Evolutionary conservation across 2,888 invertebrate species (phyloP), one percentile per base, ranked within the genome.

Genomic region (Hylaea fasciaria): DNA sequence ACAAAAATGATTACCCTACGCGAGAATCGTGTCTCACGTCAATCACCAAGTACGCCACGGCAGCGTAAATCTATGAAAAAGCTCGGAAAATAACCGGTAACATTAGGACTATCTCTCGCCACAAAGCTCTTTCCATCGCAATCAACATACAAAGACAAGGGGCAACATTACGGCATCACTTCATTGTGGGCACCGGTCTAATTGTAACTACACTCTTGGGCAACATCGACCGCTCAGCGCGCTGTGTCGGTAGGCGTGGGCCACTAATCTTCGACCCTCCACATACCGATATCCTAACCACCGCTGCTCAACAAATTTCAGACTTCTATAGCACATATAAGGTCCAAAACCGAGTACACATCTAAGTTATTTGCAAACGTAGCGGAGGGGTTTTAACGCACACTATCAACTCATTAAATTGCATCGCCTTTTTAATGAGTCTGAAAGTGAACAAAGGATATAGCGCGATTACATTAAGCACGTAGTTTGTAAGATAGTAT

Each of bases 391-490:
- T 91, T 90, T 89, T 86, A 90, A 91, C 92, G 88, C 91, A 91
- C 92, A 92, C 92, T 91, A 92, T 91, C 92, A 90, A 90, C 87
- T 91, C 91, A 91, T 92, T 92, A 92, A 92, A 92, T 92, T 92
- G 92, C 92, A 92, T 92, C 91, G 91, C 90, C 87, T 91, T 92
- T 92, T 92, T 92, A 92, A 92, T 92, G 92, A 92, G 91, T 91
- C 92, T 91, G 92, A 91, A 91, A 91, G 90, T 91, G 90, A 92
- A 92, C 91, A 92, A 92, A 92, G 91, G 91, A 89, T 92, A 91
- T 91, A 83, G 81, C 85, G 80, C 91, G 91, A 91, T 91, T 91
- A 91, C 91, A 91, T 90, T 91, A 90, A 91, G 91, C 84, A 86
- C 83, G 83, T 85, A 86, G 85, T 88, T 70, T 87, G 86, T 85